A percentile compares a stretch with the other conserved stretches of the same genome.
These are phyloP conservation scores for Esox lucius DNA, from an alignment of 2,797 vertebrate genomes.

Conservation along the genomic window DNA sequence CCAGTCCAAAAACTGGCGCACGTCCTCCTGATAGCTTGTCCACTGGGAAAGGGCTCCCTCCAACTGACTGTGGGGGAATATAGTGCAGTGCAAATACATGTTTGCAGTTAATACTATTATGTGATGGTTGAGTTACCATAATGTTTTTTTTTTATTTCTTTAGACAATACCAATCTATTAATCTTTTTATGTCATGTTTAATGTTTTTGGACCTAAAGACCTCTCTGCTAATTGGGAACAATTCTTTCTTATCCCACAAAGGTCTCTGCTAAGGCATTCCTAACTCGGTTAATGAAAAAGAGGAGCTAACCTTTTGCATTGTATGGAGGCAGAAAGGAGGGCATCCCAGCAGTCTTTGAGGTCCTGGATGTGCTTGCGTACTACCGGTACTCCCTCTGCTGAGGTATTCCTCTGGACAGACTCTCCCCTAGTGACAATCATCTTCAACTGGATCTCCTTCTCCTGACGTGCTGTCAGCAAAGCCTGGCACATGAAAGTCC, in stretches of 20 bases:
- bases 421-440: constrained; percentile 90
- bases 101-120: not conserved
- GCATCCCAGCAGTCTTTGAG: constrained; percentile 92
- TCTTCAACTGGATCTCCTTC: constrained; percentile 97
- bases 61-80: constrained; percentile 79
- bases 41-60: constrained; percentile 94
- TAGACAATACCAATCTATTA: no score
- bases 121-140: no score
- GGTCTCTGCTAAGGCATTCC: not conserved
- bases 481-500: constrained; percentile 56
- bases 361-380: constrained; percentile 86
- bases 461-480: constrained; percentile 90
- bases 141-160: no score
- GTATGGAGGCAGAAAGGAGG: constrained; percentile 87
- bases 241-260: not conserved
- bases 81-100: constrained; percentile 8
- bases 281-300: not conserved
- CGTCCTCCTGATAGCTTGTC: constrained; percentile 97
- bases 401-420: constrained; percentile 94
- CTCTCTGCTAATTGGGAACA: no score
- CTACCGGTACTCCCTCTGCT: constrained; percentile 80
- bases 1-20: constrained; percentile 89
- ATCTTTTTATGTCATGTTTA: no score
- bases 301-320: constrained; percentile 88
- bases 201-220: no score